phyloP scores from a whole-genome alignment of 2,797 vertebrate genomes.

The Amniataba percoides region DNA sequence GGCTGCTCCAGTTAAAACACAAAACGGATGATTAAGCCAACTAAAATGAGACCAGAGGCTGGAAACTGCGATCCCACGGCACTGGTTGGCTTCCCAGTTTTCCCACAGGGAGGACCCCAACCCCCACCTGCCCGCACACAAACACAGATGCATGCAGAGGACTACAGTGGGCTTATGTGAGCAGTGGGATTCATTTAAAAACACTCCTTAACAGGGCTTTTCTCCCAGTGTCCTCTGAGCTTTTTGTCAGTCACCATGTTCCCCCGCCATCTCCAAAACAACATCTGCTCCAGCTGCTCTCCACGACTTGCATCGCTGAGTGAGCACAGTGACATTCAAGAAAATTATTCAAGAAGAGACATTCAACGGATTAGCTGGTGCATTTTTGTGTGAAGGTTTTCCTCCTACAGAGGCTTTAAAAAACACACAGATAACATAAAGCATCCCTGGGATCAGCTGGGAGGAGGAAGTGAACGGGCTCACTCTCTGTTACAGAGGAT shows the following conservation, averaged over 20 bases:
- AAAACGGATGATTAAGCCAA: constrained; percentile 58
- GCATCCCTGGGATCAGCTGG: constrained; percentile 34
- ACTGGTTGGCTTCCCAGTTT: constrained; percentile 32
- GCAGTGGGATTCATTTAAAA: background rate
- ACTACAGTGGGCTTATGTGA: constrained; percentile 20
- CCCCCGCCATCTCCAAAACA: constrained; percentile 18
- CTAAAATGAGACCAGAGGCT: constrained; percentile 72
- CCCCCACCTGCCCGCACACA: constrained; percentile 48
- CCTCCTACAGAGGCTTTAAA: constrained; percentile 27
- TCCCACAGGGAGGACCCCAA: constrained; percentile 50
- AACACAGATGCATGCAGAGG: constrained; percentile 48
- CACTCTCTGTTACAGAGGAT: constrained; percentile 52
- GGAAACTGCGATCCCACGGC: constrained; percentile 46
- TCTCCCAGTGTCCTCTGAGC: background rate
- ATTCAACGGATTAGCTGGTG: background rate
- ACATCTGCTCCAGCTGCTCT: constrained; percentile 34
- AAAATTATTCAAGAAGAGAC: background rate
- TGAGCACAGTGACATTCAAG: constrained; percentile 19
- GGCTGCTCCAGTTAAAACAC: constrained; percentile 61
- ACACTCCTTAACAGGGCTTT: background rate
- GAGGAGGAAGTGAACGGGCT: constrained; percentile 47
- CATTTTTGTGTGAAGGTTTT: constrained; percentile 35
- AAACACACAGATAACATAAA: constrained; percentile 36
- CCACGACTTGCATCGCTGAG: constrained; percentile 12
- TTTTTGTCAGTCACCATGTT: constrained; percentile 10